Conservation (phyloP, 2,888 invertebrate genomes). For the Ichneumon xanthorius region DNA sequence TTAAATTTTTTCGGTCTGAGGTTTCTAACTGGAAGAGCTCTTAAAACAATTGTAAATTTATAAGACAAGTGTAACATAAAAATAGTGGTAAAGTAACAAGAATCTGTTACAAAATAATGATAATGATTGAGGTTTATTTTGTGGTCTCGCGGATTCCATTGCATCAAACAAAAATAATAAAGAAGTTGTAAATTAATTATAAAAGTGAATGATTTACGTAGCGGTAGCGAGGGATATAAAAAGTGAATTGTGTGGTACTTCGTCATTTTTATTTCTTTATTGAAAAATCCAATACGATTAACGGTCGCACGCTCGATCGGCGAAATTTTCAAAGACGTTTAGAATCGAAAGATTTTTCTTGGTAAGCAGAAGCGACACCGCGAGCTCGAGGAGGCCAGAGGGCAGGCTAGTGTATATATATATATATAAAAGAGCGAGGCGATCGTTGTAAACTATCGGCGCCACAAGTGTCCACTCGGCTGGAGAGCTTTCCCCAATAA, state of each 20-base stretch:
- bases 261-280: neutral
- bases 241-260: neutral
- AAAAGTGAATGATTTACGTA: neutral
- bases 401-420: neutral
- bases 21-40: no score
- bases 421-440: neutral
- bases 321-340: slow-evolving; percentile 20
- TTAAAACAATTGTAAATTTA: no score
- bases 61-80: no score
- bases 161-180: neutral
- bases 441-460: slow-evolving; percentile 67
- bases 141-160: neutral
- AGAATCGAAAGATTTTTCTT: slow-evolving; percentile 35
- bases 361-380: slow-evolving; percentile 24
- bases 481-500: slow-evolving; percentile 64
- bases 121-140: no score
- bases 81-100: no score
- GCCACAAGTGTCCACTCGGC: slow-evolving; percentile 70
- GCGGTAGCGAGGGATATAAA: neutral
- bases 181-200: neutral
- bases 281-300: slow-evolving; percentile 3
- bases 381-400: slow-evolving; percentile 17
- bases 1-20: no score
- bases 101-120: no score
- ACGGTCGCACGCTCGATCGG: neutral